A percentile compares a stretch with the other conserved stretches of the same genome.
phyloP scores from a whole-genome alignment of 2,113 vertebrate species.

The Todiramphus chloris region DNA sequence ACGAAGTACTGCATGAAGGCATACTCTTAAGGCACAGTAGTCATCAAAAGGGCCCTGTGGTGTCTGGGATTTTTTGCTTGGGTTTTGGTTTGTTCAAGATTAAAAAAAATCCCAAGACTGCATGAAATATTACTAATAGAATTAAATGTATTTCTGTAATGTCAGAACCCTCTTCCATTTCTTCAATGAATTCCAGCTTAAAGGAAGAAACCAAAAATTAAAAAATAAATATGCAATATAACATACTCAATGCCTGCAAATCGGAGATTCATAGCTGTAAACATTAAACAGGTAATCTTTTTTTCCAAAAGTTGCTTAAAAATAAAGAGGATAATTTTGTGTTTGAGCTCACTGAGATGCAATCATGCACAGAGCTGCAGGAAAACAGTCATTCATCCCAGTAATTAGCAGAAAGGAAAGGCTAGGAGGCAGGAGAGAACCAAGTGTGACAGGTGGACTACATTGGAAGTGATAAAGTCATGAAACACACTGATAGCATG shows the following conservation, averaged over 20 bases:
- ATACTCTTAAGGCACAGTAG: neutral
- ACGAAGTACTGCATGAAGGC: neutral
- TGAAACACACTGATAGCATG: neutral
- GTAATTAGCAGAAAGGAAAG: neutral
- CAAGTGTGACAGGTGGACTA: neutral
- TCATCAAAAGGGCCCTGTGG: neutral
- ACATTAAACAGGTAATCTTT: fast-evolving
- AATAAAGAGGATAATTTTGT: neutral
- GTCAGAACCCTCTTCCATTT: neutral
- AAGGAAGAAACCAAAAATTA: neutral
- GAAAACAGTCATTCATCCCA: constrained; percentile 24
- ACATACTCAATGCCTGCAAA: neutral
- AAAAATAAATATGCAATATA: neutral
- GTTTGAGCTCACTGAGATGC: neutral
- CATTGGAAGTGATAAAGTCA: neutral
- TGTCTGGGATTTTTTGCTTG: fast-evolving
- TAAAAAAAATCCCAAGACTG: neutral
- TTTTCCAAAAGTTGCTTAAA: neutral
- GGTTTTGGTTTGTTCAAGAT: neutral
- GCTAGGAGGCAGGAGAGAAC: neutral
- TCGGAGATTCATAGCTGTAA: neutral
- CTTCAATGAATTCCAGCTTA: neutral
- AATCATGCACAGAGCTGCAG: neutral
- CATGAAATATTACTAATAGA: neutral
- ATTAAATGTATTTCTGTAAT: neutral